Percentiles rank a stretch among this genome's conserved stretches.
Conservation (phyloP, 2,797 vertebrate species). For the Aphelocoma californica region DNA sequence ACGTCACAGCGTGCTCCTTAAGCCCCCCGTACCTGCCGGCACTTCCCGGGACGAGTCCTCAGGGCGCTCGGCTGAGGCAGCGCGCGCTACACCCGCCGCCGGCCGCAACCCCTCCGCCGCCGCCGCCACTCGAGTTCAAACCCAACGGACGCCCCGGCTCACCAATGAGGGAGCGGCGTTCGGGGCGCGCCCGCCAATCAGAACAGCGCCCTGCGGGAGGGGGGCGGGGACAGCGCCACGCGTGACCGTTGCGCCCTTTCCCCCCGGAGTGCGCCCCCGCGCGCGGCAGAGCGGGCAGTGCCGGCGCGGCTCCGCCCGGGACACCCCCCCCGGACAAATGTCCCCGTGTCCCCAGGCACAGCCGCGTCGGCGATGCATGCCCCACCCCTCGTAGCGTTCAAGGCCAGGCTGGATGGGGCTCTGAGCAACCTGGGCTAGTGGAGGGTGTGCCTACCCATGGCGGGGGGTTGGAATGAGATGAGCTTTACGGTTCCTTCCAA, state of each 20-base stretch:
- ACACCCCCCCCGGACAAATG: too few relatives aligned
- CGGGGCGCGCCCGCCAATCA: background rate
- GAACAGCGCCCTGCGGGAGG: rapidly evolving
- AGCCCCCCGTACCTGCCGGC: background rate
- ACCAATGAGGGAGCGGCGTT: background rate
- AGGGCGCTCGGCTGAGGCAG: background rate
- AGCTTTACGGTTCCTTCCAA: background rate
- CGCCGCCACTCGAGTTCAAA: conserved; percentile 51
- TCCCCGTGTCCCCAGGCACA: too few relatives aligned
- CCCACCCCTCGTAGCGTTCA: background rate
- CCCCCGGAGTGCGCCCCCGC: too few relatives aligned
- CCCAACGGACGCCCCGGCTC: background rate
- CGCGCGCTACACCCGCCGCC: rapidly evolving
- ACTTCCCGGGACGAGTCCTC: rapidly evolving
- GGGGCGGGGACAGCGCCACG: background rate
- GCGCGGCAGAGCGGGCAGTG: background rate
- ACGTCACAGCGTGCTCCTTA: rapidly evolving
- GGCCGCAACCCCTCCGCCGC: rapidly evolving
- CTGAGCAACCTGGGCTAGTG: background rate
- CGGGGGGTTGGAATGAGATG: too few relatives aligned
- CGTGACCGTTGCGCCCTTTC: rapidly evolving
- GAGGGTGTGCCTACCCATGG: too few relatives aligned
- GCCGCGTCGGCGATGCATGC: background rate
- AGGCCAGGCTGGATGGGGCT: background rate
- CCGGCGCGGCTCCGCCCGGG: background rate